Percentiles rank a stretch among this genome's conserved stretches.
Evolutionary conservation across 2,113 vertebrate species (phyloP).

Genomic region (Chauna torquata): DNA sequence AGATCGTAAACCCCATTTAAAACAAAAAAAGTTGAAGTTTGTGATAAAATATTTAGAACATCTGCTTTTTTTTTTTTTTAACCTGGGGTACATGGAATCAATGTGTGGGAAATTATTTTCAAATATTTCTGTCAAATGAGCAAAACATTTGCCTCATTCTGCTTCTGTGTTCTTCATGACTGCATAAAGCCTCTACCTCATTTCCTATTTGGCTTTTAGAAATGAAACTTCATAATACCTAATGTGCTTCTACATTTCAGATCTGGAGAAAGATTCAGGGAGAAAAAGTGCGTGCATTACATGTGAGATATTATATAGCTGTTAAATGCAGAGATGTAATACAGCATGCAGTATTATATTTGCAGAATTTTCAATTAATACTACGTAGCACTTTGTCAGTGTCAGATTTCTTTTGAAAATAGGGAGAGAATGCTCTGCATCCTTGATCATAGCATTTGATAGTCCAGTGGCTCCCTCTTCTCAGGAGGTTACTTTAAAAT

Average conservation of each 20-base stretch:
- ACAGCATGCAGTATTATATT: neutral
- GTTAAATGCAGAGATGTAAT: neutral
- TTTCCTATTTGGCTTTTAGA: neutral
- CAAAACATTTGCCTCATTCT: constrained; percentile 4
- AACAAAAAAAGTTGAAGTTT: neutral
- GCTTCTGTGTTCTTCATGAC: constrained; percentile 7
- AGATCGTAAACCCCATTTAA: neutral
- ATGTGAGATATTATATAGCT: neutral
- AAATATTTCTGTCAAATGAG: constrained; percentile 19
- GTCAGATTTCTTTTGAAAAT: neutral
- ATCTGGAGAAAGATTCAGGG: neutral
- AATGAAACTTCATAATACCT: neutral
- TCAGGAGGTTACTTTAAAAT: neutral
- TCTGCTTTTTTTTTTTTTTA: constrained; percentile 53
- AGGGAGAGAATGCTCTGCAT: neutral
- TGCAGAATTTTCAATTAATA: neutral
- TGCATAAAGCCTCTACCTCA: neutral
- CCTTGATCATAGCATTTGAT: neutral
- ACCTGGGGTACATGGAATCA: neutral
- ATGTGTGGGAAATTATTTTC: constrained; percentile 27
- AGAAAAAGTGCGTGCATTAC: neutral
- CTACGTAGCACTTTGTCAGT: neutral
- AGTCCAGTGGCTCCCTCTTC: neutral
- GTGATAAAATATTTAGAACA: neutral
- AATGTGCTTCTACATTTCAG: neutral